Base-by-base conservation (phyloP, 2,113 vertebrate genomes). In the Syrmaticus mikado region DNA sequence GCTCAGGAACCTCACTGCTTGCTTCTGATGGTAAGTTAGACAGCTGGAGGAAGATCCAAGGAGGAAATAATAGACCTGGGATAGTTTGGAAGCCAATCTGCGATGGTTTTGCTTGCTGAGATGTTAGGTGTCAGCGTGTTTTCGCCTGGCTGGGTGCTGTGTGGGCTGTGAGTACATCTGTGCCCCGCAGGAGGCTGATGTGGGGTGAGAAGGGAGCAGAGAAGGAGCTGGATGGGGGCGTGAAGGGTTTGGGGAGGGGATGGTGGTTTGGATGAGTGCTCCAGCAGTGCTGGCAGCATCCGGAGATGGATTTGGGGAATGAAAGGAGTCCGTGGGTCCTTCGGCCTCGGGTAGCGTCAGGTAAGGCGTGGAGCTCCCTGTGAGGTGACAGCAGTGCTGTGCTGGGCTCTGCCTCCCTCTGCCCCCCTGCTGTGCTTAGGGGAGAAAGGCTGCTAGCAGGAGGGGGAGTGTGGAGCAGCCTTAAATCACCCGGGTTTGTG, bases 251-350 rank as follows among this genome's bases (percentile, higher is more conserved):
- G 2, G 8, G 45, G 21, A 36, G 55, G 19, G 55, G 34, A 6
- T 0, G 1, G 41, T 32, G 50, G 43, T 19, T 38, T 43, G 45
- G 0, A 0, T 15, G 65, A 6, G 27, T 12, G 70, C 32, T 11
- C 15, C 24, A 61, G 10, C 57, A 32, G 32, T 8, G 16, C 48
- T 11, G 28, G 2, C 7, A 46, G 34, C 13, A 20, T 13, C 3
- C 24, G 27, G 66, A 3, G 18, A 8, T 25, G 46, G 30, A 5
- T 10, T 43, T 57, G 20, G 34, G 38, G 43, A 30, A 28, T 1
- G 2, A 6, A 34, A 53, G 6, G 24, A 41, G 6, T 9, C 41
- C 7, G 6, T 38, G 7, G 8, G 1, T 2, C 30, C 25, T 53
- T 15, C 50, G 24, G 25, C 50, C 50, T 53, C 24, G 22, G 14